Conservation (phyloP, 2,888 invertebrate genomes). For the Dioctria rufipes region DNA sequence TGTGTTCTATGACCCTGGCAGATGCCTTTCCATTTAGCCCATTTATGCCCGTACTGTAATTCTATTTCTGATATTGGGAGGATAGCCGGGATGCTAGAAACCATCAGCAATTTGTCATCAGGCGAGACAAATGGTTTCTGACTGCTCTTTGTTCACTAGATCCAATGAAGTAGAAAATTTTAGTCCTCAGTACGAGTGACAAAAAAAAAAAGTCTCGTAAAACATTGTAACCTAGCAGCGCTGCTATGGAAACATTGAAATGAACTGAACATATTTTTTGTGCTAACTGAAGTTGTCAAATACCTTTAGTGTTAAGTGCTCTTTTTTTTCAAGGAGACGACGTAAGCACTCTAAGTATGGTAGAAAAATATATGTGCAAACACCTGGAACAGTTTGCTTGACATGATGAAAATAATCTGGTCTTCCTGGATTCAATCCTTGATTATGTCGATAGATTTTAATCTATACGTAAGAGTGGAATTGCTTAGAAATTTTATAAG, state of each 20-base stretch:
- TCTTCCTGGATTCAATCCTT: too few relatives aligned
- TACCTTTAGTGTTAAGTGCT: conserved; percentile 19
- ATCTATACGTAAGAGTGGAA: neutral
- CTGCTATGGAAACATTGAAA: conserved; percentile 8
- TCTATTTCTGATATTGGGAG: conserved; percentile 23
- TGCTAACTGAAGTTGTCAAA: conserved; percentile 17
- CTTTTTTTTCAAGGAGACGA: neutral
- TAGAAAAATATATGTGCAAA: too few relatives aligned
- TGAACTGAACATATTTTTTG: conserved; percentile 21
- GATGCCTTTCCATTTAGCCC: neutral
- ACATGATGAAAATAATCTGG: neutral
- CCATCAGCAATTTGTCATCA: conserved; percentile 42
- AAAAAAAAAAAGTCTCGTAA: conserved; percentile 7
- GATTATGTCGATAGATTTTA: neutral
- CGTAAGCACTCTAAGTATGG: neutral
- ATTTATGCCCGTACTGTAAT: conserved; percentile 14
- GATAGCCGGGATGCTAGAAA: neutral
- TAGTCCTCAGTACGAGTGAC: neutral
- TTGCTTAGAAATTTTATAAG: neutral
- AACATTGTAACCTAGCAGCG: neutral
- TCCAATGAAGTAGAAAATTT: conserved; percentile 35
- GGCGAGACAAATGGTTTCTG: conserved; percentile 38
- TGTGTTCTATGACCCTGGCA: conserved; percentile 10
- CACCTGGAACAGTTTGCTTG: conserved; percentile 6
- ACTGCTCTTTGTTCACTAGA: conserved; percentile 37